A percentile compares a stretch with the other conserved stretches of the same genome.
These are phyloP conservation scores for Bursaphelenchus okinawaensis DNA, from an alignment of 2,888 invertebrate genomes.

Conservation along the genomic window DNA sequence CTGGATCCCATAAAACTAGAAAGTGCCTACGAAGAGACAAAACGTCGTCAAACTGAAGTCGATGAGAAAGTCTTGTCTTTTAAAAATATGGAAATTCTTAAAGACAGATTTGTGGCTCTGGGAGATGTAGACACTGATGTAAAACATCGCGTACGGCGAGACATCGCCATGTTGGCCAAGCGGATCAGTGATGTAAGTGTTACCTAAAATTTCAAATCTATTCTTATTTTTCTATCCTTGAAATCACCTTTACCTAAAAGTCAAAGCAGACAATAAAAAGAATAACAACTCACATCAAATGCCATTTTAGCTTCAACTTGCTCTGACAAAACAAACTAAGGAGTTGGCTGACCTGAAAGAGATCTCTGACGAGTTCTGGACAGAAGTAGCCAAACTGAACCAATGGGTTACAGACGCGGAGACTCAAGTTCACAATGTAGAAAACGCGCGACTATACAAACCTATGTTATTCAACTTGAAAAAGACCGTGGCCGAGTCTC, in stretches of 20 bases:
- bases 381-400: background rate
- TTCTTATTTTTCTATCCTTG: background rate
- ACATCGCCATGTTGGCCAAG: constrained; percentile 45
- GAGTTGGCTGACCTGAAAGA: constrained; percentile 2
- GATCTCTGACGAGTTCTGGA: constrained; percentile 5
- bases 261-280: background rate
- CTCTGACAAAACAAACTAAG: background rate
- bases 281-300: too few relatives aligned
- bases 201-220: too few relatives aligned
- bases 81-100: constrained; percentile 39
- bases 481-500: constrained; percentile 15
- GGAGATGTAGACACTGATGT: constrained; percentile 36
- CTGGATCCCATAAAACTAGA: constrained; percentile 5
- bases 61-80: constrained; percentile 29
- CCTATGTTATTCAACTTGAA: constrained; percentile 28
- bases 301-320: constrained; percentile 5
- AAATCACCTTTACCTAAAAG: too few relatives aligned
- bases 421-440: background rate
- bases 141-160: constrained; percentile 45
- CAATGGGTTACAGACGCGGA: constrained; percentile 4
- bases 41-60: constrained; percentile 12
- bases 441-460: constrained; percentile 14
- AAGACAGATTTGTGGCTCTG: constrained; percentile 42
- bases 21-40: background rate
- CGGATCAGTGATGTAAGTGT: constrained; percentile 40